Evolutionary conservation across 2,888 invertebrate species (phyloP), one percentile per base, ranked within the genome.

Genomic region (Lottia scabra): DNA sequence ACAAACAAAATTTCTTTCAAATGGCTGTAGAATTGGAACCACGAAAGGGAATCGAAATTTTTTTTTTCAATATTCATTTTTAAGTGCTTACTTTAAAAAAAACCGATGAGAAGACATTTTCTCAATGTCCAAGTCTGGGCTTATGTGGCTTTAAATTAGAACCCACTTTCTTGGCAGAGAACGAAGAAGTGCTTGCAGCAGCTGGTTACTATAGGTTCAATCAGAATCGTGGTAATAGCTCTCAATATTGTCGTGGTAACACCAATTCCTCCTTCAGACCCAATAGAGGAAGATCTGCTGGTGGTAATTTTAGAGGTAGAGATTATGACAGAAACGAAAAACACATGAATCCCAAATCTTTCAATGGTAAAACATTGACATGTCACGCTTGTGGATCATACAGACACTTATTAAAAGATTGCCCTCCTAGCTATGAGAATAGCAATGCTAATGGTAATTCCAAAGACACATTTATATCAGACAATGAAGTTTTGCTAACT

Each of bases 381-480:
- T 56, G 56, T 19, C 19, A 56, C 19, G 19, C n/a, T 19, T 56
- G 56, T 56, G 56, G 56, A 19, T 56, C 56, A 19, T 56, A 56
- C 19, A 56, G n/a, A 56, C 56, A 56, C n/a, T 56, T 56, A n/a
- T 19, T n/a, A n/a, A 56, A 56, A 56, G 56, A n/a, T 23, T 56
- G 56, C 38, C 38, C 38, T 10, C 38, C 5, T 6, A 38, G 5
- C 38, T 38, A 38, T 38, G 38, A 38, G 8, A 38, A 38, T 8
- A 38, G 3, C 1, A 38, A 38, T 38, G 38, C 38, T 5, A 2
- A 5, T 38, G 38, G 38, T 38, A 10, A 38, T 10, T 38, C 38
- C 10, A 5, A 38, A 38, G 38, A 38, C 10, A 38, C 38, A 38
- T 38, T 38, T 38, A 38, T 38, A 6, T 38, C 0, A 8, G 8